Evolutionary conservation across 1,140 invertebrate genomes (phyloP).

Genomic region (Wasmannia auropunctata): DNA sequence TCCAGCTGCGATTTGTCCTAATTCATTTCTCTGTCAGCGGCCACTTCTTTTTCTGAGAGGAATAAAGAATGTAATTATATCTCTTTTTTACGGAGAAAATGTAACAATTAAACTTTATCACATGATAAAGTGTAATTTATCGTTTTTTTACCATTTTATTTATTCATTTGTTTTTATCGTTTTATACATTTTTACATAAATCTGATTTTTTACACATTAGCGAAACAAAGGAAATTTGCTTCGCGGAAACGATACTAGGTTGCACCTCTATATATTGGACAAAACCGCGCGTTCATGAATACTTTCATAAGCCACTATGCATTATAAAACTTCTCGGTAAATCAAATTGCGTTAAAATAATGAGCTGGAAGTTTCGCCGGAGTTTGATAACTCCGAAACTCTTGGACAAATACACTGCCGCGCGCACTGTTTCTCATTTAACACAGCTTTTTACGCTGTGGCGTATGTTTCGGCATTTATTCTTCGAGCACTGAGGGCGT

Average conservation of each 20-base stretch:
- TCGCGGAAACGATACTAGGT: not conserved
- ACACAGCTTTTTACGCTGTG: constrained; percentile 16
- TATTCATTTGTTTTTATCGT: not conserved
- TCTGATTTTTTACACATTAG: not conserved
- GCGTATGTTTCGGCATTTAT: constrained; percentile 35
- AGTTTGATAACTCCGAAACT: constrained; percentile 27
- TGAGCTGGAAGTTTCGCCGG: not conserved
- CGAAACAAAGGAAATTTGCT: not conserved
- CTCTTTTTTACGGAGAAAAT: not conserved
- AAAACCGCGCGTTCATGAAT: constrained; percentile 30
- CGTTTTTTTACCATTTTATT: not conserved
- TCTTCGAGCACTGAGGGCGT: not conserved
- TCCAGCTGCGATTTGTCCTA: constrained; percentile 41
- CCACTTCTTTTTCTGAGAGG: constrained; percentile 4
- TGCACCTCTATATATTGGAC: not conserved
- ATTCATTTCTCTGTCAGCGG: constrained; percentile 37
- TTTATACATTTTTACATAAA: not conserved
- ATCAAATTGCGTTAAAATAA: constrained; percentile 36
- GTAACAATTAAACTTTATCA: not conserved
- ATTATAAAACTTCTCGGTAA: constrained; percentile 5
- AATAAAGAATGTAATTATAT: not conserved
- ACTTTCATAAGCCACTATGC: constrained; percentile 17
- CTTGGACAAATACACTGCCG: constrained; percentile 22
- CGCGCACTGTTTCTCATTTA: not conserved
- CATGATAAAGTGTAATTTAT: not conserved